A percentile compares a stretch with the other conserved stretches of the same genome.
Evolutionary conservation across 1,140 invertebrate species (phyloP).

Genomic region (Tetramorium parvispinum): DNA sequence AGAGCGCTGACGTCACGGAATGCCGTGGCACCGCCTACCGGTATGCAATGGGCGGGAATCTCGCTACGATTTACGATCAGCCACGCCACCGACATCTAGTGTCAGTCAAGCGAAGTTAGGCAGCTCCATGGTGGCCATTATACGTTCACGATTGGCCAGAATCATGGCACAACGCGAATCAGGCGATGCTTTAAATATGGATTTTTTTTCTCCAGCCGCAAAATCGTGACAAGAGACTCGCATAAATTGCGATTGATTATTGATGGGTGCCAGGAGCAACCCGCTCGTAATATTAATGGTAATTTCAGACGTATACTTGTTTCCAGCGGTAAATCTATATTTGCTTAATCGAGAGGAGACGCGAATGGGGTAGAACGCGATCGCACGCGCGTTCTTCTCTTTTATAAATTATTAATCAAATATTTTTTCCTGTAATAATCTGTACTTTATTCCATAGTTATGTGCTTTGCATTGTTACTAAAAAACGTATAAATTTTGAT

Average conservation of each 20-base stretch:
- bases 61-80: conserved; percentile 82
- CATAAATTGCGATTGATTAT: conserved; percentile 73
- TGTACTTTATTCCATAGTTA: not conserved
- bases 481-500: not conserved
- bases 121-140: conserved; percentile 83
- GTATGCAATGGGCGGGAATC: conserved; percentile 84
- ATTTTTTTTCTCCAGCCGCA: conserved; percentile 62
- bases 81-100: conserved; percentile 82
- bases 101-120: conserved; percentile 71
- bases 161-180: conserved; percentile 83
- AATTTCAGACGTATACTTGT: conserved; percentile 63
- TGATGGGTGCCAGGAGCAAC: not conserved
- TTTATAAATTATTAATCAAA: conserved; percentile 42
- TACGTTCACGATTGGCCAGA: conserved; percentile 83
- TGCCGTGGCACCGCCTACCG: conserved; percentile 82
- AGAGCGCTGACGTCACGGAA: conserved; percentile 69
- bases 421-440: not conserved
- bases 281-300: not conserved
- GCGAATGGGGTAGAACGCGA: conserved; percentile 50
- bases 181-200: conserved; percentile 81
- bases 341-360: conserved; percentile 79
- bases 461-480: not conserved
- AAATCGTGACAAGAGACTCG: conserved; percentile 26
- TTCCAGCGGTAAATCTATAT: conserved; percentile 83
- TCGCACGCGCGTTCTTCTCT: conserved; percentile 37